Evolutionary conservation across 2,797 vertebrate genomes (phyloP).

Genomic region (Enteromius trimaculatus): DNA sequence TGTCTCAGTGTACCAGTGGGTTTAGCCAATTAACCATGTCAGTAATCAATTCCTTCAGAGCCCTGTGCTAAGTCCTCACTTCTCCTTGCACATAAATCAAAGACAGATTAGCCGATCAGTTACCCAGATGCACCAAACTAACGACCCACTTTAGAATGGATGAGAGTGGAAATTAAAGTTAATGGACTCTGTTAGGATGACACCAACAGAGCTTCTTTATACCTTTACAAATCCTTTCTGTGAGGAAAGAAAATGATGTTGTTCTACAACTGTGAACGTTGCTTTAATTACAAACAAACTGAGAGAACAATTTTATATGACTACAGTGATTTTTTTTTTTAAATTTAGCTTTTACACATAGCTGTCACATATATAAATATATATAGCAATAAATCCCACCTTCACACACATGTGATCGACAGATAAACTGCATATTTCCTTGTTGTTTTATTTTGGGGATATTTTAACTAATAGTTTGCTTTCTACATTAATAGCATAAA

Average conservation of each 20-base stretch:
- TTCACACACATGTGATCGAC: no score
- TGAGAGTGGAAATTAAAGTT: conserved; percentile 79
- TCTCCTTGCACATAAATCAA: conserved; percentile 82
- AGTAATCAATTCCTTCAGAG: conserved; percentile 81
- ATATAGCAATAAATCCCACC: no score
- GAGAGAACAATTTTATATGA: neutral
- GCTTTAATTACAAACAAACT: conserved; percentile 49
- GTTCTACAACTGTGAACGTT: conserved; percentile 51
- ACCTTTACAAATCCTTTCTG: conserved; percentile 54
- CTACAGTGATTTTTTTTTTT: neutral
- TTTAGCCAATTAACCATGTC: conserved; percentile 84
- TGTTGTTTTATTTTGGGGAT: no score
- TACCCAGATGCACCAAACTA: conserved; percentile 73
- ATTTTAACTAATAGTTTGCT: no score
- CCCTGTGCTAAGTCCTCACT: conserved; percentile 74
- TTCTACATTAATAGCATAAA: no score
- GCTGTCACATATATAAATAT: neutral
- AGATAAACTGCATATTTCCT: no score
- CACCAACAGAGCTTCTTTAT: conserved; percentile 59
- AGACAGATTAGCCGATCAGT: conserved; percentile 81
- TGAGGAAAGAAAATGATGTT: conserved; percentile 45
- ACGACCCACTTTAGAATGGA: conserved; percentile 79
- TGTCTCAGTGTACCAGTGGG: conserved; percentile 77
- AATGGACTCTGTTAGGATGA: conserved; percentile 76
- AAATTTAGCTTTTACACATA: neutral